A percentile compares a stretch with the other conserved stretches of the same genome.
Conservation (phyloP, 2,888 invertebrate genomes). For the Malthinus flaveolus region DNA sequence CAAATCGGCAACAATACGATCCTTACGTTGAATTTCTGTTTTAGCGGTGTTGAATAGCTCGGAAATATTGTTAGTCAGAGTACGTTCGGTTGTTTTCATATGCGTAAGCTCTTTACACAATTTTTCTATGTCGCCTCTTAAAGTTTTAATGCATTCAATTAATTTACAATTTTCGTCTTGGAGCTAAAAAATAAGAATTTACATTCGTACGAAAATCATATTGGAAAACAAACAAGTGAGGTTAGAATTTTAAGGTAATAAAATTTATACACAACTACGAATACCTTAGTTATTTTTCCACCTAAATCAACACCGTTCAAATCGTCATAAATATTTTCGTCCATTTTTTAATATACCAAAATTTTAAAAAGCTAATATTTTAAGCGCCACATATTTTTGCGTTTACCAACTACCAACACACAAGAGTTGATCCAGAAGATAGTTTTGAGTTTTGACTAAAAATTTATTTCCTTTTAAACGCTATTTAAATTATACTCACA, state of each 20-base stretch:
- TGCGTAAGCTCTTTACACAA: constrained; percentile 38
- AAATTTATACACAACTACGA: not conserved
- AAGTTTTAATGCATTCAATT: constrained; percentile 34
- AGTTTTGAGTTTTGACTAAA: not conserved
- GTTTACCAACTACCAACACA: not conserved
- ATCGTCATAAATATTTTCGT: constrained; percentile 53
- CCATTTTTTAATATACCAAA: constrained; percentile 29
- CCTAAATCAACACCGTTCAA: constrained; percentile 44
- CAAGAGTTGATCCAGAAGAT: not conserved
- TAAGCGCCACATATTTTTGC: not conserved
- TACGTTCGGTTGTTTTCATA: constrained; percentile 46
- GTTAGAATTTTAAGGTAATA: not conserved
- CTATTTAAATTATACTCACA: too few relatives aligned
- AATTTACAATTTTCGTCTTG: constrained; percentile 40
- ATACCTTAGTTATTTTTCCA: constrained; percentile 40
- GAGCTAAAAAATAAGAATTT: constrained; percentile 39
- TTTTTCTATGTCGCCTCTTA: constrained; percentile 44
- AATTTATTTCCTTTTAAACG: not conserved
- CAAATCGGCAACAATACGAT: constrained; percentile 54
- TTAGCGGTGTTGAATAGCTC: constrained; percentile 57
- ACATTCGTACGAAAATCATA: constrained; percentile 23
- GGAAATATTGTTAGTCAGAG: constrained; percentile 53
- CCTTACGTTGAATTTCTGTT: constrained; percentile 56
- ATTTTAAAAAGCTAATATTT: not conserved
- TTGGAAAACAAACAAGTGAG: constrained; percentile 8